Evolutionary conservation across 2,113 vertebrate species (phyloP).

Genomic region (Setophaga petechia): DNA sequence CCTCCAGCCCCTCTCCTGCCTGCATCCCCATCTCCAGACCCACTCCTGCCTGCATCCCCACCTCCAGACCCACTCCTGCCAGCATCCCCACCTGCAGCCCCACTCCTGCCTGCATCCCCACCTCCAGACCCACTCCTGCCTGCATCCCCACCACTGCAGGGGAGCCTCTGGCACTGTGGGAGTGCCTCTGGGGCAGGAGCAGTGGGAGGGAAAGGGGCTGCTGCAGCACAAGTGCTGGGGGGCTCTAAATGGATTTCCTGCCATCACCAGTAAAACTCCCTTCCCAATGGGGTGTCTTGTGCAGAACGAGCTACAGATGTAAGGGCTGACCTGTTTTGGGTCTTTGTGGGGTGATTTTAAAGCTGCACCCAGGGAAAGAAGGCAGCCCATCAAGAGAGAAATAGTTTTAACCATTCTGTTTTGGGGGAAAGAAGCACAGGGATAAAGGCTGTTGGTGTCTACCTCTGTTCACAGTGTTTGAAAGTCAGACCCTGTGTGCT

Average conservation of each 20-base stretch:
- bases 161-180: background rate
- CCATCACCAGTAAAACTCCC: background rate
- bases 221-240: accelerated
- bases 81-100: background rate
- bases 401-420: background rate
- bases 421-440: background rate
- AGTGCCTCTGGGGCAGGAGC: background rate
- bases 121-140: too few species aligned
- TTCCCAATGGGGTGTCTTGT: background rate
- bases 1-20: too few species aligned
- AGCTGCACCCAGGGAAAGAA: background rate
- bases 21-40: accelerated
- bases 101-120: background rate
- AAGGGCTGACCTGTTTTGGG: background rate
- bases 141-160: accelerated
- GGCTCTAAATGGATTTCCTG: background rate
- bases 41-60: background rate
- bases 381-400: background rate
- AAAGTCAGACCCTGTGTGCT: background rate
- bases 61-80: background rate
- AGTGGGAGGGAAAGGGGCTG: background rate
- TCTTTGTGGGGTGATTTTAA: background rate
- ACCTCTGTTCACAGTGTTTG: background rate
- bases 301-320: background rate
- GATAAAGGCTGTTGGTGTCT: background rate